Conservation (phyloP, 2,888 invertebrate species). For the Diadegma fenestrale region DNA sequence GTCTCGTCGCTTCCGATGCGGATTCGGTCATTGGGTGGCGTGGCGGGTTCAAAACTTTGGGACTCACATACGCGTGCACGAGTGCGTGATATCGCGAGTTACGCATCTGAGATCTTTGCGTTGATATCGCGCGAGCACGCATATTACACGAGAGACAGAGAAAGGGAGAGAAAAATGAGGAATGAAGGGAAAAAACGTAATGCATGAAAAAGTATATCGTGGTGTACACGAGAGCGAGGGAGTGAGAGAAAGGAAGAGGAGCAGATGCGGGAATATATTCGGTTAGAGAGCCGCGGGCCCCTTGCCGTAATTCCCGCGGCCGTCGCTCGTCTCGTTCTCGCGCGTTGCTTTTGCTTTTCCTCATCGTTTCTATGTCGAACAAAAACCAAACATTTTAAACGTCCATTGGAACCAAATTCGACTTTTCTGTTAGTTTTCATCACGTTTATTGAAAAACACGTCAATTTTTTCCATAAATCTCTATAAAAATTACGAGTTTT, state of each 20-base stretch:
- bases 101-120: constrained; percentile 81
- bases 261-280: constrained; percentile 64
- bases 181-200: constrained; percentile 46
- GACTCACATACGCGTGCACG: constrained; percentile 82
- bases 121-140: constrained; percentile 82
- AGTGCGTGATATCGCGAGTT: constrained; percentile 76
- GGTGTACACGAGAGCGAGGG: constrained; percentile 43
- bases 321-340: constrained; percentile 69
- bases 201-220: constrained; percentile 13
- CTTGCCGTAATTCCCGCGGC: constrained; percentile 53
- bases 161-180: constrained; percentile 43
- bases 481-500: no score
- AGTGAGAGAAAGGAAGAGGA: constrained; percentile 58
- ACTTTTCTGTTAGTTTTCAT: no score
- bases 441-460: no score
- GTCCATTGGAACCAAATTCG: no score
- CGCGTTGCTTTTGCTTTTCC: constrained; percentile 16
- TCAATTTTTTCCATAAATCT: no score
- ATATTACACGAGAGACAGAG: constrained; percentile 77
- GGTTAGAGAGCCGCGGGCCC: constrained; percentile 60
- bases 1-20: constrained; percentile 58
- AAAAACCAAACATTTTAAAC: constrained; percentile 26
- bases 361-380: constrained; percentile 35
- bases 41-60: constrained; percentile 49
- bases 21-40: constrained; percentile 12